These are phyloP conservation scores for Antennarius maculatus DNA, from an alignment of 2,797 vertebrate genomes.

Conservation along the genomic window DNA sequence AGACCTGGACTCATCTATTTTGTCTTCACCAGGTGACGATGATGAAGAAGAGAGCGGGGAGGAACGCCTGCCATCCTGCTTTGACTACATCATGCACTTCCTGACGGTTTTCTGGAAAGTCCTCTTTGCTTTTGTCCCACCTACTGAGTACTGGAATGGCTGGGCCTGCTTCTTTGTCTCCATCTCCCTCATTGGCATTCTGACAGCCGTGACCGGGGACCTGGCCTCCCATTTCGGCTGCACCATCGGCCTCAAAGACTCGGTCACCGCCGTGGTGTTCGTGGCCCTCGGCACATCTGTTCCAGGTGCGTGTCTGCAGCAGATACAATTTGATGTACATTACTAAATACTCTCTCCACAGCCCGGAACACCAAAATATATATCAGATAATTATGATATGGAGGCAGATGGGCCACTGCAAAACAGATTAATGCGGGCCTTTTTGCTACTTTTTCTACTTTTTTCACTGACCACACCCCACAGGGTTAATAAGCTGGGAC, in stretches of 20 bases:
- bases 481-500: no score
- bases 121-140: slow-evolving; percentile 89
- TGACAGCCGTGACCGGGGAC: slow-evolving; percentile 89
- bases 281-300: slow-evolving; percentile 90
- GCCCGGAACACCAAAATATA: no score
- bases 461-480: no score
- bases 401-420: no score
- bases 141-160: slow-evolving; percentile 91
- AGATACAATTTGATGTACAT: no score
- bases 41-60: slow-evolving; percentile 89
- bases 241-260: slow-evolving; percentile 89
- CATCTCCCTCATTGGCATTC: slow-evolving; percentile 86
- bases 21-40: slow-evolving; percentile 82
- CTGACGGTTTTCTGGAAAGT: slow-evolving; percentile 92
- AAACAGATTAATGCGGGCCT: no score
- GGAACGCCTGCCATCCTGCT: slow-evolving; percentile 88
- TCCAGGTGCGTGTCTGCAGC: slow-evolving; percentile 79
- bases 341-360: no score
- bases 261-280: slow-evolving; percentile 89
- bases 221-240: slow-evolving; percentile 89
- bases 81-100: slow-evolving; percentile 93
- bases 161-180: slow-evolving; percentile 90
- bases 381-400: no score
- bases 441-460: no score
- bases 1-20: slow-evolving; percentile 11